These are phyloP conservation scores for Argyresthia goedartella DNA, from an alignment of 2,888 invertebrate species.

Conservation along the genomic window DNA sequence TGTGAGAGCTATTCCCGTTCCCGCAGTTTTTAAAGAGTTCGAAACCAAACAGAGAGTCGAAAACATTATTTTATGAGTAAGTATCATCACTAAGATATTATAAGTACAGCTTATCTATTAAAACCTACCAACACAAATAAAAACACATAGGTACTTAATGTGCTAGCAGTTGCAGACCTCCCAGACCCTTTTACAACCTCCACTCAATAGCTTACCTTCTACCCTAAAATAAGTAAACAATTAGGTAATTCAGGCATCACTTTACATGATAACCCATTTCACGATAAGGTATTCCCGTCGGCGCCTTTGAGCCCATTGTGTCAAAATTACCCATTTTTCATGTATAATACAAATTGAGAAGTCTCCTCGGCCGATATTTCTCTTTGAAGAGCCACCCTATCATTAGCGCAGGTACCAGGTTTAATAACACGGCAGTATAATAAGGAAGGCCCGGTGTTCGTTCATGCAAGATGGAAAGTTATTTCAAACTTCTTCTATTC, in stretches of 20 bases:
- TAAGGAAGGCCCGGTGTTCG: conserved; percentile 28
- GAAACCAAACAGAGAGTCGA: too few relatives aligned
- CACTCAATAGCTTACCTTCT: too few relatives aligned
- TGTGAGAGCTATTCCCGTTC: too few relatives aligned
- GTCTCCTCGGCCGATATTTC: conserved; percentile 16
- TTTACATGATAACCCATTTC: conserved; percentile 26
- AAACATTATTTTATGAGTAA: too few relatives aligned
- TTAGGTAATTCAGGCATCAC: background rate
- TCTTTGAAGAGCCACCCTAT: conserved; percentile 38
- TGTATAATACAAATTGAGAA: conserved; percentile 47
- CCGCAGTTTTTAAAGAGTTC: too few relatives aligned
- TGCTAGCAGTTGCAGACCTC: too few relatives aligned
- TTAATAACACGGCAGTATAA: conserved; percentile 16
- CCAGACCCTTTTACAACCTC: too few relatives aligned
- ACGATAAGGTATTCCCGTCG: conserved; percentile 25
- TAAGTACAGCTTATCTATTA: too few relatives aligned
- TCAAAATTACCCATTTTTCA: conserved; percentile 25
- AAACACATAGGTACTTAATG: too few relatives aligned
- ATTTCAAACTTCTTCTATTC: conserved; percentile 19
- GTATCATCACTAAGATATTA: too few relatives aligned
- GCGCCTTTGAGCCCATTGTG: conserved; percentile 23
- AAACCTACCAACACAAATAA: too few relatives aligned
- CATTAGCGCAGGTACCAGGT: conserved; percentile 51
- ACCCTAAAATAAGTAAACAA: background rate
- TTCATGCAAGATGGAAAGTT: conserved; percentile 33